These are phyloP conservation scores for Cyphomyrus plagiostoma DNA, from an alignment of 2,113 vertebrate genomes.

Conservation along the genomic window DNA sequence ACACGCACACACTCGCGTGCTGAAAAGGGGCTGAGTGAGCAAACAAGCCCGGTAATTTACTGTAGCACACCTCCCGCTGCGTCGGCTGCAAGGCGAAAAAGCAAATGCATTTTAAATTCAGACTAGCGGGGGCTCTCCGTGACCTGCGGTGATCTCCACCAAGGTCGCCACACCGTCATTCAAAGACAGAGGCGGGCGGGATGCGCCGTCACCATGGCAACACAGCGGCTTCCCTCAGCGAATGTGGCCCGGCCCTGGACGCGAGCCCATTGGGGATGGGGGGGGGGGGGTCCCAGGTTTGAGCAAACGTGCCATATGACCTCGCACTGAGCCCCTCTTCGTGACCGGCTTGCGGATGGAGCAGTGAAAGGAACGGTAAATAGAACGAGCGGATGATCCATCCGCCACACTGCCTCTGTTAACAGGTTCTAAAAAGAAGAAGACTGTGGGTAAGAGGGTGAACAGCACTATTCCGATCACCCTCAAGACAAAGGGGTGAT, in stretches of 20 bases:
- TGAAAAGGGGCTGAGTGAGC: background rate
- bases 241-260: background rate
- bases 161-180: background rate
- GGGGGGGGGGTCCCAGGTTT: background rate
- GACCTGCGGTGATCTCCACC: background rate
- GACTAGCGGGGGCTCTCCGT: background rate
- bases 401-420: too few species aligned
- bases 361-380: too few species aligned
- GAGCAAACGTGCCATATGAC: background rate
- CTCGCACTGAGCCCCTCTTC: too few species aligned
- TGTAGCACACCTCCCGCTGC: background rate
- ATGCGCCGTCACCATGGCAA: background rate
- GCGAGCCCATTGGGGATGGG: background rate
- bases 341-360: too few species aligned
- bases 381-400: too few species aligned
- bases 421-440: too few species aligned
- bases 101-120: background rate
- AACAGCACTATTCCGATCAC: too few species aligned
- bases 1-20: conserved; percentile 1
- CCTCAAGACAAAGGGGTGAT: background rate
- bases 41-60: conserved; percentile 33
- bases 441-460: too few species aligned
- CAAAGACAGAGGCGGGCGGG: conserved; percentile 4
- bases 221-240: background rate
- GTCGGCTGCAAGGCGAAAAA: background rate